A percentile compares a stretch with the other conserved stretches of the same genome.
phyloP scores from a whole-genome alignment of 1,140 invertebrate species.

The Lepeophtheirus salmonis region DNA sequence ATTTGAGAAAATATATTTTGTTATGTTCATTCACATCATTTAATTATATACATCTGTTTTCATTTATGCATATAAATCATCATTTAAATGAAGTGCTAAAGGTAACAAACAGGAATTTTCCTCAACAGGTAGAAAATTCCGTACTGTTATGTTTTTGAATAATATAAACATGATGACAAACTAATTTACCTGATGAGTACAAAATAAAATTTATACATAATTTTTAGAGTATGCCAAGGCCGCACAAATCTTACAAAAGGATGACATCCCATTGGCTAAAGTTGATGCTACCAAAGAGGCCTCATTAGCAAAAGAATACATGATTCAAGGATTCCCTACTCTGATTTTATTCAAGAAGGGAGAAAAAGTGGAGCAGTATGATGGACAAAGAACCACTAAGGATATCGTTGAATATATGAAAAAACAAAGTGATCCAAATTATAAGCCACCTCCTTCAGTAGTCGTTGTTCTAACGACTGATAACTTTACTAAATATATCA shows the following conservation, averaged over 20 bases:
- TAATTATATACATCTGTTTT: too few relatives aligned
- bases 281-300: constrained; percentile 33
- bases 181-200: neutral
- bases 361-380: constrained; percentile 28
- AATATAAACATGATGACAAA: too few relatives aligned
- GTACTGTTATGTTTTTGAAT: too few relatives aligned
- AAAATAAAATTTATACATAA: neutral
- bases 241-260: constrained; percentile 25
- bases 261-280: constrained; percentile 31
- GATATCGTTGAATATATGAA: constrained; percentile 35
- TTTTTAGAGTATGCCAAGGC: constrained; percentile 25
- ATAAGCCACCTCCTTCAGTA: constrained; percentile 35
- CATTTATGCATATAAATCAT: too few relatives aligned
- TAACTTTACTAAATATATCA: constrained; percentile 35
- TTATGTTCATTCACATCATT: too few relatives aligned
- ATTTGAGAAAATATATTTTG: too few relatives aligned
- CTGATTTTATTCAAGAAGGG: constrained; percentile 31
- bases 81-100: too few relatives aligned
- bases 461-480: constrained; percentile 36
- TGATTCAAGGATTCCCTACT: constrained; percentile 30
- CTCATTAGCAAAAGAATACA: constrained; percentile 29
- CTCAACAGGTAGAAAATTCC: too few relatives aligned
- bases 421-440: constrained; percentile 30
- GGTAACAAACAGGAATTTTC: too few relatives aligned
- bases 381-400: constrained; percentile 26